Percentiles rank a stretch among this genome's conserved stretches.
These are phyloP conservation scores for Macrosteles quadrilineatus DNA, from an alignment of 1,140 invertebrate genomes.

Conservation along the genomic window DNA sequence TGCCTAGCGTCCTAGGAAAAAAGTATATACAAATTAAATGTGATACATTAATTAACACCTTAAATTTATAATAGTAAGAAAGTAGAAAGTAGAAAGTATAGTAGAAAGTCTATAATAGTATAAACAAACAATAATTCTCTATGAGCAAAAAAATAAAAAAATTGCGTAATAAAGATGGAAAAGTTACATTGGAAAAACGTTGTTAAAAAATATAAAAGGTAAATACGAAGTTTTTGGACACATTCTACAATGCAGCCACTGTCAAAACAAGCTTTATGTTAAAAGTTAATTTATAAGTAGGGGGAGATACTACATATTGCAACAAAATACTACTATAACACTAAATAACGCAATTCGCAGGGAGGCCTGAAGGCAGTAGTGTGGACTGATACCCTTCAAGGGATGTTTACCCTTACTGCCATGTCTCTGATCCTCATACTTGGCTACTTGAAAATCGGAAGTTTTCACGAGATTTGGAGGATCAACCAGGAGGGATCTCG, in stretches of 20 bases:
- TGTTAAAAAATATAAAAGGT: not conserved
- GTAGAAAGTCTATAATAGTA: not conserved
- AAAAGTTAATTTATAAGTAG: not conserved
- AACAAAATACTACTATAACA: not conserved
- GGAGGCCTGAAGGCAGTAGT: conserved; percentile 78
- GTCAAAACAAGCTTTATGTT: not conserved
- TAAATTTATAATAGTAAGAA: not conserved
- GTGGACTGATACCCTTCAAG: conserved; percentile 83
- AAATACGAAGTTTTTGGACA: not conserved
- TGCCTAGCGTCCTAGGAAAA: too few species aligned
- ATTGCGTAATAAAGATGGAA: not conserved
- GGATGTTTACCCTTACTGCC: conserved; percentile 74
- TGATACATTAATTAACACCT: not conserved
- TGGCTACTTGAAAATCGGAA: conserved; percentile 67
- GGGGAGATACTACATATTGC: not conserved
- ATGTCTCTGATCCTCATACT: conserved; percentile 66
- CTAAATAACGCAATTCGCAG: too few species aligned
- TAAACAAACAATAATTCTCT: not conserved
- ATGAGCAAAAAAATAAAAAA: not conserved
- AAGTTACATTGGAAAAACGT: not conserved
- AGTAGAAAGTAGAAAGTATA: too few species aligned
- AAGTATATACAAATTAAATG: too few species aligned
- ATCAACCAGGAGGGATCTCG: conserved; percentile 58
- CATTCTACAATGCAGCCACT: not conserved
- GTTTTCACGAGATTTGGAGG: conserved; percentile 57